These are phyloP conservation scores for Trichogramma pretiosum DNA, from an alignment of 1,140 invertebrate genomes.

Conservation along the genomic window DNA sequence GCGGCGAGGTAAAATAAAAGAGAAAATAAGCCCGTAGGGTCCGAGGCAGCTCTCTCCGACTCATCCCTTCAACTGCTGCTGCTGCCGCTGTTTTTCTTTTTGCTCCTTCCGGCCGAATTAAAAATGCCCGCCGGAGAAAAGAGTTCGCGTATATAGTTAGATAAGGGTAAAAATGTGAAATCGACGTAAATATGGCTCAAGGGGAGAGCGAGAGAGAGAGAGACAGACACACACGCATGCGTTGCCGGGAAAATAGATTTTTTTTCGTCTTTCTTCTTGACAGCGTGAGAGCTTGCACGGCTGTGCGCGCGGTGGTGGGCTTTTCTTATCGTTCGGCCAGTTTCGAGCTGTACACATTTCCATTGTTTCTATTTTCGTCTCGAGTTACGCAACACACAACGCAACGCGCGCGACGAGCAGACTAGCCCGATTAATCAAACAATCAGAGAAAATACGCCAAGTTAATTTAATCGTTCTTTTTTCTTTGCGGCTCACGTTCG, in stretches of 20 bases:
- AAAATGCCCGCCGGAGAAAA: slow-evolving; percentile 3
- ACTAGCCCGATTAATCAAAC: background rate
- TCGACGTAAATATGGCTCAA: slow-evolving; percentile 5
- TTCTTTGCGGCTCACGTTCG: too few relatives aligned
- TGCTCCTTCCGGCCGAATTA: slow-evolving; percentile 9
- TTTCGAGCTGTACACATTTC: background rate
- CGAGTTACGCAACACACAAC: too few relatives aligned
- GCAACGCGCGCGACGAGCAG: too few relatives aligned
- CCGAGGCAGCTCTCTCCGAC: too few relatives aligned
- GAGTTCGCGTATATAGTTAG: background rate
- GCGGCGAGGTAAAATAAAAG: slow-evolving; percentile 1
- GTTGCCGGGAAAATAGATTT: slow-evolving; percentile 4
- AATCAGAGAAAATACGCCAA: too few relatives aligned
- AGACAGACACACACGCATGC: background rate
- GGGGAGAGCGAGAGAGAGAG: background rate
- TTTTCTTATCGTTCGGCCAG: slow-evolving; percentile 4
- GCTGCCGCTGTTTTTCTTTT: background rate
- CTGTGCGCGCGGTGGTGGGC: too few relatives aligned
- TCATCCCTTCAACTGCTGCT: too few relatives aligned
- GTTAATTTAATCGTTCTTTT: too few relatives aligned
- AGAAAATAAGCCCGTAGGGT: background rate
- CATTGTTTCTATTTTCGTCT: background rate
- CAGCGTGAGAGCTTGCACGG: too few relatives aligned
- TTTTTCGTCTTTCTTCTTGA: background rate
- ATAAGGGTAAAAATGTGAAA: too few relatives aligned